These are phyloP conservation scores for Leucania comma DNA, from an alignment of 2,888 invertebrate genomes.

Conservation along the genomic window DNA sequence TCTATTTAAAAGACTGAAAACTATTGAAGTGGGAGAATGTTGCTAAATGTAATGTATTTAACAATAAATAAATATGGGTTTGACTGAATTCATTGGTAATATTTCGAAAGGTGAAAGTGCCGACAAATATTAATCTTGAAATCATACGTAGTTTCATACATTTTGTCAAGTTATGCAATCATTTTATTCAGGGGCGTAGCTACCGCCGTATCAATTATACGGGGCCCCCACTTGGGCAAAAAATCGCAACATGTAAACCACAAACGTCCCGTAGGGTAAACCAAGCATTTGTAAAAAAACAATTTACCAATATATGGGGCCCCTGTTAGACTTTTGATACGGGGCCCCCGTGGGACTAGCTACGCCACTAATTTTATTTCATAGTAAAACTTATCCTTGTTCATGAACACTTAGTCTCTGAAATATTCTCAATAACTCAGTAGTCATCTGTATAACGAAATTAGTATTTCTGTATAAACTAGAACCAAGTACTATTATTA, in stretches of 20 bases:
- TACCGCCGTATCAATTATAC: too few relatives aligned
- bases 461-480: constrained; percentile 21
- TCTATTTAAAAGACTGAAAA: constrained; percentile 39
- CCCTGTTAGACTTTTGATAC: too few relatives aligned
- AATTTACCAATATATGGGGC: too few relatives aligned
- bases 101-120: background rate
- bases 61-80: constrained; percentile 11
- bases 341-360: too few relatives aligned
- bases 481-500: constrained; percentile 26
- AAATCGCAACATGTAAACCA: too few relatives aligned
- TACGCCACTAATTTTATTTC: background rate
- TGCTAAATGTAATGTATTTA: constrained; percentile 57
- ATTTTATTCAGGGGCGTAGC: too few relatives aligned
- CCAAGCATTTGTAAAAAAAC: too few relatives aligned
- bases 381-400: background rate
- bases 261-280: too few relatives aligned
- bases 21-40: constrained; percentile 33
- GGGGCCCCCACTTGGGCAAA: too few relatives aligned
- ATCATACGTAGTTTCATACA: background rate
- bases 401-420: background rate
- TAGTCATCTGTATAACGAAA: background rate
- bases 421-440: background rate
- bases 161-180: background rate
- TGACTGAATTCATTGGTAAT: background rate
- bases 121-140: background rate